These are phyloP conservation scores for Platynereis dumerilii DNA, from an alignment of 2,888 invertebrate species.

Conservation along the genomic window DNA sequence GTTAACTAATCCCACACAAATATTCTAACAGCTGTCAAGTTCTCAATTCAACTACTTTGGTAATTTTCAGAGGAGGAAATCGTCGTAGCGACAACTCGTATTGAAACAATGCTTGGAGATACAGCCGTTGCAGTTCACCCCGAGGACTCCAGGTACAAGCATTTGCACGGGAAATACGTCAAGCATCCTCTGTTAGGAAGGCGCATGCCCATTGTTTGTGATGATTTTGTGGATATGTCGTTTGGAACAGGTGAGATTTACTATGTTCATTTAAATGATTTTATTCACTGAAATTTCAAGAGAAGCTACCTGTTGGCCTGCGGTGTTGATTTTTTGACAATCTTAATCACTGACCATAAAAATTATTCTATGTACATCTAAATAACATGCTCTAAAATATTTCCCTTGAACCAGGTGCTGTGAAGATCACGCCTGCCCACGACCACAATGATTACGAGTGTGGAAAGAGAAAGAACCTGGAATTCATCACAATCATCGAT, in stretches of 20 bases:
- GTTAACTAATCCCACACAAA: no score
- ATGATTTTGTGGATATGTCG: slow-evolving; percentile 90
- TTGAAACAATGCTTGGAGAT: slow-evolving; percentile 98
- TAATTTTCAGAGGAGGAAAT: slow-evolving; percentile 71
- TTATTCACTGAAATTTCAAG: no score
- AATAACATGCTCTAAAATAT: no score
- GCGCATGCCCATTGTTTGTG: slow-evolving; percentile 85
- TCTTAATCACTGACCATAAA: no score
- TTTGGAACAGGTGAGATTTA: slow-evolving; percentile 85
- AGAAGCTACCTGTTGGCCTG: no score
- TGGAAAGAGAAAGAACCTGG: slow-evolving; percentile 85
- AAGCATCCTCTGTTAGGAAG: slow-evolving; percentile 85
- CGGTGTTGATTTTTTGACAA: no score
- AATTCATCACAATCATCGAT: slow-evolving; percentile 86
- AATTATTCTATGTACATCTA: no score
- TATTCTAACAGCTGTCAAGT: not conserved
- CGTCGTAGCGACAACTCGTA: slow-evolving; percentile 94
- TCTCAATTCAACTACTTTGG: not conserved
- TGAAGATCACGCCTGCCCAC: slow-evolving; percentile 98
- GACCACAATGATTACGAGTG: slow-evolving; percentile 97
- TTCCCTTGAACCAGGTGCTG: slow-evolving; percentile 88
- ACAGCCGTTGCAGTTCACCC: slow-evolving; percentile 98
- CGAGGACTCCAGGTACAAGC: slow-evolving; percentile 78
- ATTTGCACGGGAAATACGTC: slow-evolving; percentile 79
- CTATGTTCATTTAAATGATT: no score